Percentiles rank a stretch among this genome's conserved stretches.
Evolutionary conservation across 2,888 invertebrate species (phyloP).

Genomic region (Lucinisca nassula): DNA sequence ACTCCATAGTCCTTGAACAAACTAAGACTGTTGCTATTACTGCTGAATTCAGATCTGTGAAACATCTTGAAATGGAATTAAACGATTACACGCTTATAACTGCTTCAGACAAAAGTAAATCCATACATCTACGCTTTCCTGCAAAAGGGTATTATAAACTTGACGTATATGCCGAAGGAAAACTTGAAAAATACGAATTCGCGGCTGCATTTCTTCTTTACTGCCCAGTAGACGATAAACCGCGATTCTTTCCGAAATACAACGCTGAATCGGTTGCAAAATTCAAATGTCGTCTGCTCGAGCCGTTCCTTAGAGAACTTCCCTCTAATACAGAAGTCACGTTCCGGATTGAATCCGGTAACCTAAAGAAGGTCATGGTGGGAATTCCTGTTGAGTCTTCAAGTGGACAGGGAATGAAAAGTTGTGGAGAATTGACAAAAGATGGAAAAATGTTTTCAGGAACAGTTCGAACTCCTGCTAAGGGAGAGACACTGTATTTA

Average conservation of each 20-base stretch:
- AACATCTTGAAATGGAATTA: slow-evolving; percentile 53
- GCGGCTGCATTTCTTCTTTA: slow-evolving; percentile 65
- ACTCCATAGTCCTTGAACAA: slow-evolving; percentile 58
- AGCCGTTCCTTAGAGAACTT: slow-evolving; percentile 63
- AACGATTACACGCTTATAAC: slow-evolving; percentile 65
- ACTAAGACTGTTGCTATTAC: slow-evolving; percentile 55
- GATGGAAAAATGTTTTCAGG: slow-evolving; percentile 46
- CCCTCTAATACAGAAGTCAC: slow-evolving; percentile 58
- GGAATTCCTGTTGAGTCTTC: slow-evolving; percentile 61
- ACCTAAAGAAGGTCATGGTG: slow-evolving; percentile 55
- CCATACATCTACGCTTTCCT: slow-evolving; percentile 67
- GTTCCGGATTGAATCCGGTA: slow-evolving; percentile 57
- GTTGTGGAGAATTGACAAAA: slow-evolving; percentile 56
- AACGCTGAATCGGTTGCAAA: slow-evolving; percentile 67
- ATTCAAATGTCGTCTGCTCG: slow-evolving; percentile 59
- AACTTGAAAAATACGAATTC: slow-evolving; percentile 67
- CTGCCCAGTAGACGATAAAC: slow-evolving; percentile 41
- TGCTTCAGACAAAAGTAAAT: slow-evolving; percentile 43
- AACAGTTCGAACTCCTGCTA: slow-evolving; percentile 48
- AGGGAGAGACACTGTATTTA: slow-evolving; percentile 55
- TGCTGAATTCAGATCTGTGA: slow-evolving; percentile 60
- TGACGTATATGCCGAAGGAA: slow-evolving; percentile 66
- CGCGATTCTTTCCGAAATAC: slow-evolving; percentile 66
- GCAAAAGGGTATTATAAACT: slow-evolving; percentile 68
- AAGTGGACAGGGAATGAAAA: slow-evolving; percentile 51